Conservation (phyloP, 2,113 vertebrate genomes). For the Leptobrachium leishanense region DNA sequence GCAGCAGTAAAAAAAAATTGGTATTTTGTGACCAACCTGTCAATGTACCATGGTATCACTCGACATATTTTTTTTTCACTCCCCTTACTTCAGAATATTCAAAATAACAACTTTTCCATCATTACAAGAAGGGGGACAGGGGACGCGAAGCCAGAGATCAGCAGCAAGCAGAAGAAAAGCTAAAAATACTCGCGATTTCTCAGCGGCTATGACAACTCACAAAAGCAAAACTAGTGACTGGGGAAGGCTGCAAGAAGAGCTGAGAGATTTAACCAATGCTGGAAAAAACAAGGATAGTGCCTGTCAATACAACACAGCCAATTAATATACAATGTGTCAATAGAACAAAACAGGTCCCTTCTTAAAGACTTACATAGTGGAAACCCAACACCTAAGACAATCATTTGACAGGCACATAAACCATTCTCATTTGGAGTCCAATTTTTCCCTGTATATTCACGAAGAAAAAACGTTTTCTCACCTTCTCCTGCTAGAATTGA, state of each 20-base stretch:
- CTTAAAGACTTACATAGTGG: no score
- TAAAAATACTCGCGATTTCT: slow-evolving; percentile 45
- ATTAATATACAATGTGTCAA: not conserved
- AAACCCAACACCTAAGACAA: no score
- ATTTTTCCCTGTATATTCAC: not conserved
- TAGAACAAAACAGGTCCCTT: not conserved
- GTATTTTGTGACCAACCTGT: slow-evolving; percentile 4
- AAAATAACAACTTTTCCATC: slow-evolving; percentile 33
- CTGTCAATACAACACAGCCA: slow-evolving; percentile 1
- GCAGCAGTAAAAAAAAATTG: not conserved
- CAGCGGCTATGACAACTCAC: slow-evolving; percentile 43
- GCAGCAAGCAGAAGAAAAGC: slow-evolving; percentile 33
- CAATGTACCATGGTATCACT: not conserved
- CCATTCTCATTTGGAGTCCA: not conserved
- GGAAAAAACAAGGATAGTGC: not conserved
- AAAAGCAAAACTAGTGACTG: slow-evolving; percentile 39
- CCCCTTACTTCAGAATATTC: slow-evolving; percentile 13
- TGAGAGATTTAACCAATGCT: slow-evolving; percentile 22
- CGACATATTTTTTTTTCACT: not conserved
- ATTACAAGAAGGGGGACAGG: slow-evolving; percentile 36
- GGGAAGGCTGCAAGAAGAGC: slow-evolving; percentile 6
- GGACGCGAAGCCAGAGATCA: slow-evolving; percentile 30
- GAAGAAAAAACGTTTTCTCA: not conserved
- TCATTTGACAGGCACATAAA: no score
- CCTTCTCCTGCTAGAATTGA: no score